Evolutionary conservation across 64 coral and sea anemone species (phyloP), one percentile per base, ranked within the genome.

Genomic region (Dendronephthya gigantea): DNA sequence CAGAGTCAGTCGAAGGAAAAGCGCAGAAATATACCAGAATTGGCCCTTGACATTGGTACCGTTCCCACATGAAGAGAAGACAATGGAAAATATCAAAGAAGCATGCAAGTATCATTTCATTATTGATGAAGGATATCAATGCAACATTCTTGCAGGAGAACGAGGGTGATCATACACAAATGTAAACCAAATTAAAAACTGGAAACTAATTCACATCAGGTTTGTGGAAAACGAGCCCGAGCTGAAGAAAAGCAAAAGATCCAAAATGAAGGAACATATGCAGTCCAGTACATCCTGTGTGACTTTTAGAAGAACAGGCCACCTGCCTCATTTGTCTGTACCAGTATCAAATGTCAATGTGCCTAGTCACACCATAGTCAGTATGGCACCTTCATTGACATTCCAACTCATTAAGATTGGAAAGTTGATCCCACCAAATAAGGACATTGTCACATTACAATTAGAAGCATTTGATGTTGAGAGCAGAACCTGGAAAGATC

Each of bases 151-250:
- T 74, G 68, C 68, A 30, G 68, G 68, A 27, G 68, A 74, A 35
- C 68, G 68, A 74, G 3, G 68, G n/a, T 29, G 19, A 74, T 74
- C 68, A 1, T 74, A 74, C 68, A 74, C 68, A 7, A 74, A 17
- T 74, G 68, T 74, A 27, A 74, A 74, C 68, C 68, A 74, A 29
- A 74, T 74, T 74, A 74, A 74, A 74, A 74, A 74, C 68, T 74
- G 68, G 68, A 74, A 74, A 74, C 68, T 74, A 27, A 74, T 74
- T 74, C 68, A 74, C 68, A 74, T 74, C 2, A 74, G 68, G 17
- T 74, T 74, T 74, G 68, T 74, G 68, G 68, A 74, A 74, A 74
- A n/a, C 11, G 68, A 74, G 25, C 68, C 68, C 33, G 17, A 74
- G 68, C 68, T 74, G 68, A 74, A 74, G 23, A 74, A 3, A 27